Conservation (phyloP, 2,797 vertebrate species). For the Tangara arthus region DNA sequence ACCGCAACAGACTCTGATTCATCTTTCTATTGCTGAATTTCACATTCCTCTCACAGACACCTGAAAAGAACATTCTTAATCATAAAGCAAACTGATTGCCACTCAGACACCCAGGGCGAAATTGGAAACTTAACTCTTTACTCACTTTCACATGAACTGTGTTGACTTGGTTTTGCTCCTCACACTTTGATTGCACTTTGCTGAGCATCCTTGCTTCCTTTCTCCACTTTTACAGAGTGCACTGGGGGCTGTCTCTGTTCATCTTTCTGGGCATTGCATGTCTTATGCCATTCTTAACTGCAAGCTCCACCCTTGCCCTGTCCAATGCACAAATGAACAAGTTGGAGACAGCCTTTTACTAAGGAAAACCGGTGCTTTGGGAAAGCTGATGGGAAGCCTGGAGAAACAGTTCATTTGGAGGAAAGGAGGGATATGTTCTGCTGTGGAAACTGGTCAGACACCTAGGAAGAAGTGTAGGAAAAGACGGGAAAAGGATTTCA, state of each 20-base stretch:
- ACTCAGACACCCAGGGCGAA: background rate
- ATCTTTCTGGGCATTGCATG: background rate
- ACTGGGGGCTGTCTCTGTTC: background rate
- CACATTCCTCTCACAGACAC: slow-evolving; percentile 56
- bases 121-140: slow-evolving; percentile 23
- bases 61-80: slow-evolving; percentile 58
- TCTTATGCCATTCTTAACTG: background rate
- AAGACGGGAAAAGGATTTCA: background rate
- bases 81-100: slow-evolving; percentile 10
- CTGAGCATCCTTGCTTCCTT: background rate
- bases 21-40: slow-evolving; percentile 43
- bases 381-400: background rate
- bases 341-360: background rate
- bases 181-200: background rate
- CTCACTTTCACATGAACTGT: background rate
- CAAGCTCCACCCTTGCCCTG: background rate
- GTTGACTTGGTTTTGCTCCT: background rate
- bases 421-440: background rate
- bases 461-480: background rate
- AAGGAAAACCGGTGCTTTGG: background rate
- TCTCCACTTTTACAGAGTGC: background rate
- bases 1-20: slow-evolving; percentile 67
- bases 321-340: background rate
- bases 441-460: background rate
- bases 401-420: background rate